These are phyloP conservation scores for Leptura quadrifasciata DNA, from an alignment of 2,888 invertebrate species.

Conservation along the genomic window DNA sequence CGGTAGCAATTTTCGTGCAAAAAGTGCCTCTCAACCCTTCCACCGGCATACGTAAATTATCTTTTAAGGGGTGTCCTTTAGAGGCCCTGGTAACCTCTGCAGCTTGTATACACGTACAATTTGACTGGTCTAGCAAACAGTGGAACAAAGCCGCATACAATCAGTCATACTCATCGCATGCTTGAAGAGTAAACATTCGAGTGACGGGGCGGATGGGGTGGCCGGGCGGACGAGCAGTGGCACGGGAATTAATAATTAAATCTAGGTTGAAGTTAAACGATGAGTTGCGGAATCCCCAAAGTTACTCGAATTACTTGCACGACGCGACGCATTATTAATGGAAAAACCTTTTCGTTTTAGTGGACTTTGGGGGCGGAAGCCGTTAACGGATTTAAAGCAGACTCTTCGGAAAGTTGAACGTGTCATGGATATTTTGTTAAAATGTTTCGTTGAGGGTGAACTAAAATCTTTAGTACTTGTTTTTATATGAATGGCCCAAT, in stretches of 20 bases:
- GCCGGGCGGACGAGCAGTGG: constrained; percentile 44
- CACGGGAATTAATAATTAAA: constrained; percentile 37
- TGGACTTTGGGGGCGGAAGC: neutral
- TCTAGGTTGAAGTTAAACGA: neutral
- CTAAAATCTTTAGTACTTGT: too few species aligned
- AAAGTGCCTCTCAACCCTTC: neutral
- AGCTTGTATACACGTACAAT: neutral
- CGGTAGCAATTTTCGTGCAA: constrained; percentile 1
- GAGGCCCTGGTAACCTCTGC: neutral
- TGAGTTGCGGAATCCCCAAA: neutral
- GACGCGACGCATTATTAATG: too few species aligned
- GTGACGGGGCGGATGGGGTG: constrained; percentile 42
- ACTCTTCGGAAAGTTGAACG: neutral
- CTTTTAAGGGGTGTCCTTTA: neutral
- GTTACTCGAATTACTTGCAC: neutral
- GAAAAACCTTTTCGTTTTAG: neutral
- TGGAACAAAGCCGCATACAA: constrained; percentile 15
- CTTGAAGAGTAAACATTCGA: constrained; percentile 22
- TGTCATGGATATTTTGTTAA: too few species aligned
- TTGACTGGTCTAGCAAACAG: constrained; percentile 10
- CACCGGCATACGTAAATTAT: constrained; percentile 6
- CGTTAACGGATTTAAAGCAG: neutral
- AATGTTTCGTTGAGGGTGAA: too few species aligned
- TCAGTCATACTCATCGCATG: constrained; percentile 45
- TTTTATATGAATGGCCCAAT: too few species aligned